Evolutionary conservation across 1,140 invertebrate species (phyloP), one percentile per base, ranked within the genome.

Genomic region (Magallana angulata): DNA sequence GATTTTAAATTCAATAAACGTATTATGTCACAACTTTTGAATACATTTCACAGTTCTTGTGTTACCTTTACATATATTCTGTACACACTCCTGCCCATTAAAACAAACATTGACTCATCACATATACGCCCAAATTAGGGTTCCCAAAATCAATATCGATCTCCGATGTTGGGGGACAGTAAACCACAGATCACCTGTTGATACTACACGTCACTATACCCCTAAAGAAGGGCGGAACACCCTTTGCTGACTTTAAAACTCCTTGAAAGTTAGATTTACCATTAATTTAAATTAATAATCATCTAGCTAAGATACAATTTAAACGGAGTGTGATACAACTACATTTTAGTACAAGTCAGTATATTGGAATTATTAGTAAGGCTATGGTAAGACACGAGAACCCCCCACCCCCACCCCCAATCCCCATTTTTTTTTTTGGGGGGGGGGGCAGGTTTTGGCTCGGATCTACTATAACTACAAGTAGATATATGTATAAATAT

Each of bases 101-200:
- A 76, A 30, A 76, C 68, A 76, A 76, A 76, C 68, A 76, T 76
- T 76, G 68, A 76, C 68, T 36, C 68, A 76, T 36, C 24, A 18
- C n/a, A 68, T n/a, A 18, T 12, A 76, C 68, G 68, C 68, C 68
- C 68, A 30, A 30, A 48, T 4, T 48, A 48, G 36, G 36, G 36
- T 48, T 1, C 5, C 36, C 36, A 48, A 48, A 48, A 48, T 76
- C 18, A 64, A 18, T 64, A 76, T 11, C 68, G 14, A 8, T 11
- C 24, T 30, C 30, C 68, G 36, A 76, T 76, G 68, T 76, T 11
- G 12, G 24, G 18, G 24, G 68, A 8, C 24, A 30, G 12, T 36
- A 76, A 76, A 76, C 11, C 24, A 18, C 14, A 62, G 14, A 48
- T 48, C 36, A 48, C 36, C 36, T 48, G 36, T 48, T 48, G 36